These are phyloP conservation scores for Grantiella picta DNA, from an alignment of 2,113 vertebrate species.

Conservation along the genomic window DNA sequence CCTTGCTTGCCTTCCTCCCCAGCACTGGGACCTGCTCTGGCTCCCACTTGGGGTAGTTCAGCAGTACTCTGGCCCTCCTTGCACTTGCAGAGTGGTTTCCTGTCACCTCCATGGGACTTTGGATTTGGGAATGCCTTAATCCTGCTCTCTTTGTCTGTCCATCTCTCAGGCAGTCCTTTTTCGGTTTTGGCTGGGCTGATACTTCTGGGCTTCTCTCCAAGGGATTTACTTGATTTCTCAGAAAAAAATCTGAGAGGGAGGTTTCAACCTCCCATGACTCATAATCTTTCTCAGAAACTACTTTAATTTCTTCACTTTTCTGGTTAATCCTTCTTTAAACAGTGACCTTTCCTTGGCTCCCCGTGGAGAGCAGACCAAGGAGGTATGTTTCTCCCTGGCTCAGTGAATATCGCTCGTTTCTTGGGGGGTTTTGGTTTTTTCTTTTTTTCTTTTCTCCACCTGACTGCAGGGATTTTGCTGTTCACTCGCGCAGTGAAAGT, in stretches of 20 bases:
- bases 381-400: not conserved
- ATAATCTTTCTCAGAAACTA: not conserved
- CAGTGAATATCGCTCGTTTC: not conserved
- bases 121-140: not conserved
- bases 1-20: not conserved
- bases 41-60: not conserved
- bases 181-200: not conserved
- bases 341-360: not conserved
- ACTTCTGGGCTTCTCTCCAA: not conserved
- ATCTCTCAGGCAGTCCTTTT: not conserved
- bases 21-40: not conserved
- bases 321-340: conserved; percentile 29
- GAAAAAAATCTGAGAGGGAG: not conserved
- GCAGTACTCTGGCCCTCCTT: not conserved
- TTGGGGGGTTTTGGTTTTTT: not conserved
- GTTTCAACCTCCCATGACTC: not conserved
- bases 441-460: not conserved
- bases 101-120: not conserved
- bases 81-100: not conserved
- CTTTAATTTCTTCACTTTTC: not conserved
- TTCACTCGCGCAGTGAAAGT: not conserved
- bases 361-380: not conserved
- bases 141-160: not conserved
- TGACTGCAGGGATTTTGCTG: not conserved
- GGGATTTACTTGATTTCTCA: not conserved